Base-by-base conservation (phyloP, 2,797 vertebrate species). In the Petrocephalus sullivani region DNA sequence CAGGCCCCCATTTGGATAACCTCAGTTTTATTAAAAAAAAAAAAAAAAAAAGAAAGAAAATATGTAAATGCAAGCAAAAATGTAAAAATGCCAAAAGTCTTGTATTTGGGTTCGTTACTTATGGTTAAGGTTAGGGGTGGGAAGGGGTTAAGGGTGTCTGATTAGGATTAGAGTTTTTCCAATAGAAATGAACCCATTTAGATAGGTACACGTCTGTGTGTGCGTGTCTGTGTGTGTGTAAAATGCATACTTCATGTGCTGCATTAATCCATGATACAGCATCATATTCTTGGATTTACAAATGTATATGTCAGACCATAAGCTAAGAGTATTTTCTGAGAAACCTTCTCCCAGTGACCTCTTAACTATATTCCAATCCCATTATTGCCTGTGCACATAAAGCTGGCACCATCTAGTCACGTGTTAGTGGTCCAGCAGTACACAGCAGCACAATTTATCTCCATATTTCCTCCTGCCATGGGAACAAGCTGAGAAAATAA, bases 401-500 rank as follows among this genome's bases (percentile, higher is more conserved):
- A 83, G 49, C 81, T 49, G 23, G 21, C 41, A 53, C 3, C 33
- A 1, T 46, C 10, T 71, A 54, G 81, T 51, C 51, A 83, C 49
- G 4, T 83, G 49, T 58, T 16, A 10, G 54, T 12, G 56, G 28
- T 54, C 19, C 84, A n/a, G 33, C 53, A 58, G 37, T 28, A 58
- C 56, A 86, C 21, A 1, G 28, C 28, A 28, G 16, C n/a, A 23
- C 33, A 4, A 86, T 86, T 60, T 46, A 41, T 86, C 56, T 86
- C 33, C 14, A 41, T 60, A 58, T 56, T 60, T 60, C 56, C 14
- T 58, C 56, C 56, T 86, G 84, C 84, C 84, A 86, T 28, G 28
- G 33, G 28, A 86, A n/a, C 84, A 86, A 58, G 14, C 54, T 41
- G 56, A 37, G 56, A 86, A 85, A 85, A 57, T 58, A 85, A 60